Evolutionary conservation across 2,113 vertebrate genomes (phyloP), one percentile per base, ranked within the genome.

Genomic region (Semicossyphus pulcher): DNA sequence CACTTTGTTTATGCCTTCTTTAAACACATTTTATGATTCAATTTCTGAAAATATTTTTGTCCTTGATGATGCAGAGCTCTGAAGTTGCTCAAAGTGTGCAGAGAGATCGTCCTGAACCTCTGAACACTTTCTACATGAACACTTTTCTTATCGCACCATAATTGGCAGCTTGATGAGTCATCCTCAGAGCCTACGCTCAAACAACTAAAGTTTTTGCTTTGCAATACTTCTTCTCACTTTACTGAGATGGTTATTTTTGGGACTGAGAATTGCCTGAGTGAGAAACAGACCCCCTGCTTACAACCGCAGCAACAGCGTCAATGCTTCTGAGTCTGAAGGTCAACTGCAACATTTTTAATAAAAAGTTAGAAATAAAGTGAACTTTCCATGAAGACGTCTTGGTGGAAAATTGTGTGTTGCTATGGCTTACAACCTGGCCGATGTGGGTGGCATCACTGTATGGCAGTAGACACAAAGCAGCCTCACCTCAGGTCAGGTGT

Each of bases 321-420:
- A 0, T 5, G 1, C 4, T 6, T 25, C 12, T 1, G 9, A 48
- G 37, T 36, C 34, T 20, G 20, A 42, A 73, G 63, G 31, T 60
- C 67, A 31, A 1, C 25, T 12, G 21, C 12, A 12, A n/a, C 48
- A 5, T 23, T 2, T 63, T 57, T 37, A 31, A n/a, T n/a, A n/a
- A n/a, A n/a, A 51, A 65, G 41, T 15, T 42, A 5, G 37, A 47
- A 49, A 42, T 57, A 14, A n/a, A 45, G 32, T 34, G 2, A 41
- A 67, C 31, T 49, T 84, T 44, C 29, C 32, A 25, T 65, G 23
- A 18, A 23, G 21, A 4, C 1, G 28, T 51, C 44, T 52, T 4
- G 5, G 21, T 57, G 18, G 25, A 7, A 7, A 37, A 47, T 42
- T 31, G 7, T 10, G 4, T 37, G 58, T 72, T 26, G 26, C 57